A percentile compares a stretch with the other conserved stretches of the same genome.
These are phyloP conservation scores for Oreochromis niloticus DNA, from an alignment of 2,113 vertebrate species.

Conservation along the genomic window DNA sequence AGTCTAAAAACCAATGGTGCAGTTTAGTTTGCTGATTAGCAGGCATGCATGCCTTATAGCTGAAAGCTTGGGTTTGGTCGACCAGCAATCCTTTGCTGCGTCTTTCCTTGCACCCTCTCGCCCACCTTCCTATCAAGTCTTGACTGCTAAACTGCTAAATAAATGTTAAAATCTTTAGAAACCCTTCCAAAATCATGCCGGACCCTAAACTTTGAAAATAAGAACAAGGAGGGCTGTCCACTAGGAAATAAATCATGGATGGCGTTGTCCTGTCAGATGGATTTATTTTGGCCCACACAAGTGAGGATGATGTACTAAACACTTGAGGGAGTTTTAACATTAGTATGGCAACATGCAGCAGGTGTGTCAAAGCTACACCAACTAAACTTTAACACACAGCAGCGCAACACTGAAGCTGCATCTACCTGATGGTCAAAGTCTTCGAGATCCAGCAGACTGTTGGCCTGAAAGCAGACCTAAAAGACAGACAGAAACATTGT, in stretches of 20 bases:
- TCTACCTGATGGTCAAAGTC: conserved; percentile 41
- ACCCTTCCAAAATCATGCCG: neutral
- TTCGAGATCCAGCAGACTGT: conserved; percentile 26
- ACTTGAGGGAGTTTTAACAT: neutral
- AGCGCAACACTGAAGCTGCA: neutral
- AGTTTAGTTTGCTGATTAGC: neutral
- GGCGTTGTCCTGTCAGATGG: neutral
- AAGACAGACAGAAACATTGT: neutral
- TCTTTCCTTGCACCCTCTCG: neutral
- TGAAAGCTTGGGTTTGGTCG: neutral
- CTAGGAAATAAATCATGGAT: neutral
- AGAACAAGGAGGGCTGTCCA: neutral
- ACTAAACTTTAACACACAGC: neutral
- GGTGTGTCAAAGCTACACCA: neutral
- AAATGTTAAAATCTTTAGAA: neutral
- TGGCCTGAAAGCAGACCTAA: conserved; percentile 15
- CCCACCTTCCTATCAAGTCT: neutral
- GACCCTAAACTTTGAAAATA: neutral
- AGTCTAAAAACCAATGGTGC: neutral
- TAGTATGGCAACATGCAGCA: neutral
- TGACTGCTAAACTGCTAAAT: neutral
- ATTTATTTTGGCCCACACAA: neutral
- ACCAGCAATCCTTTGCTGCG: neutral
- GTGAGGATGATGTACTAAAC: neutral
- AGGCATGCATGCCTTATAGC: neutral